Percentiles rank a stretch among this genome's conserved stretches.
Evolutionary conservation across 2,113 vertebrate species (phyloP).

Genomic region (Neolamprologus kungweensis): DNA sequence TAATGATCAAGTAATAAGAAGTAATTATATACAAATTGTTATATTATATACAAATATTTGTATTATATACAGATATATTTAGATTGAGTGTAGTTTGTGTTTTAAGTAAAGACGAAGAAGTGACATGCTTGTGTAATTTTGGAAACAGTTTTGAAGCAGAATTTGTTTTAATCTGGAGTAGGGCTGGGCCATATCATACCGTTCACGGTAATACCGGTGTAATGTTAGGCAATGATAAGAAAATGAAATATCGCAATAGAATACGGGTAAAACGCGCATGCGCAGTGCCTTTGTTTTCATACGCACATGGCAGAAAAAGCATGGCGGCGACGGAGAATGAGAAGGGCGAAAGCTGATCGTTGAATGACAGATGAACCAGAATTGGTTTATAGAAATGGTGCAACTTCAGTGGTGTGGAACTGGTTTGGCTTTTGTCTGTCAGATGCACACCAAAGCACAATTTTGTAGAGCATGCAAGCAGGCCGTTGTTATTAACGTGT

Average conservation of each 20-base stretch:
- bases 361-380: not conserved
- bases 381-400: not conserved
- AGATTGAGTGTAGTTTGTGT: not conserved
- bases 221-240: not conserved
- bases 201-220: not conserved
- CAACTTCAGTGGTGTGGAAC: not conserved
- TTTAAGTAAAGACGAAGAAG: not conserved
- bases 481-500: not conserved
- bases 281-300: not conserved
- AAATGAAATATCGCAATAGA: not conserved
- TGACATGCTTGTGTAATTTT: not conserved
- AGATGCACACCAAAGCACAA: not conserved
- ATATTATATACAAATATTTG: not conserved
- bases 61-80: not conserved
- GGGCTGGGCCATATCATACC: not conserved
- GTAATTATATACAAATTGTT: not conserved
- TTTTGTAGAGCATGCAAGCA: not conserved
- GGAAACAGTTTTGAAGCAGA: not conserved
- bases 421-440: not conserved
- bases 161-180: not conserved
- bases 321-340: not conserved
- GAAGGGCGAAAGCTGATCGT: fast-evolving
- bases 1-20: not conserved
- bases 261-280: not conserved
- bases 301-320: not conserved